A percentile compares a stretch with the other conserved stretches of the same genome.
Conservation (phyloP, 2,888 invertebrate species). For the Tachina lurida region DNA sequence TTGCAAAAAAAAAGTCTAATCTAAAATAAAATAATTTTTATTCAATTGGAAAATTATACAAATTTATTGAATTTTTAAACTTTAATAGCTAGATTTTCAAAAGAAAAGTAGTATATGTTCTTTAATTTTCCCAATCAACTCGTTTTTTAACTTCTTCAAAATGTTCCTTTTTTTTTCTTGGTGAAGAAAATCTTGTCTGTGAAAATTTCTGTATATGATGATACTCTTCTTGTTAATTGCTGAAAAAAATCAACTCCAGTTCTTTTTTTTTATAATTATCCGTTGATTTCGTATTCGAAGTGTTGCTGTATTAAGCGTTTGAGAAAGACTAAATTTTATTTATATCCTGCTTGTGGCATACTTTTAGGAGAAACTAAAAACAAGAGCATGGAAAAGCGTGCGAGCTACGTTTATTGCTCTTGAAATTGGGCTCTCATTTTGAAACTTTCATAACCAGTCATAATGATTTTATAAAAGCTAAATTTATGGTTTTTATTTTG, state of each 20-base stretch:
- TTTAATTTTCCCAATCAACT: conserved; percentile 3
- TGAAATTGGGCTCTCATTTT: not conserved
- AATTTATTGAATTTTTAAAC: conserved; percentile 27
- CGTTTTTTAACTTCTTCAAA: not conserved
- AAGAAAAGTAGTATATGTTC: not conserved
- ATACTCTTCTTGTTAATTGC: conserved; percentile 11
- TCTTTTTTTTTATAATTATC: not conserved
- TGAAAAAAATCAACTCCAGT: conserved; percentile 8
- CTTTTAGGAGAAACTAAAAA: conserved; percentile 52
- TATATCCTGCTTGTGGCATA: conserved; percentile 55
- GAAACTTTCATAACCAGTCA: not conserved
- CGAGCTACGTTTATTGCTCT: conserved; percentile 1
- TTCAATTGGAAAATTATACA: not conserved
- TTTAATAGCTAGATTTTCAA: conserved; percentile 12
- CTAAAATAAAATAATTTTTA: conserved; percentile 8
- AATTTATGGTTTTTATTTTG: too few relatives aligned
- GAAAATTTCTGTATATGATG: conserved; percentile 60
- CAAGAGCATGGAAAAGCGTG: not conserved
- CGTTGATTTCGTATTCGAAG: not conserved
- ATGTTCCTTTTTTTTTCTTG: not conserved
- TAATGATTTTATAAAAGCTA: too few relatives aligned
- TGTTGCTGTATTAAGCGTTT: conserved; percentile 48
- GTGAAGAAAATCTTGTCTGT: conserved; percentile 25
- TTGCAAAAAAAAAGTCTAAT: not conserved
- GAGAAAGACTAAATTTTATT: conserved; percentile 52